Conservation (phyloP, 2,113 vertebrate genomes). For the Corydoras maculifer region DNA sequence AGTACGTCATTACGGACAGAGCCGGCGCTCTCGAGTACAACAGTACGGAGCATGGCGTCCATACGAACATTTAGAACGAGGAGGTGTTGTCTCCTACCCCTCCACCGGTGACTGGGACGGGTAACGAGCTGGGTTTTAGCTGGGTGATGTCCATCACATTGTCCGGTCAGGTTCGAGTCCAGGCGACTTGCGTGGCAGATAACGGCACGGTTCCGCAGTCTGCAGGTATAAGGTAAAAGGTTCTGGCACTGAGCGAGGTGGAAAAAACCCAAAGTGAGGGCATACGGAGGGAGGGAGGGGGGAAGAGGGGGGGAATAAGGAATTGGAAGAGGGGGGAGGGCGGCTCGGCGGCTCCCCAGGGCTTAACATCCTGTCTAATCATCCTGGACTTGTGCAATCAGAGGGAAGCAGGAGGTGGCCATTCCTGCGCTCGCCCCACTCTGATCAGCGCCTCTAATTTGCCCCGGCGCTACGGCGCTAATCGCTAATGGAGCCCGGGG, state of each 20-base stretch:
- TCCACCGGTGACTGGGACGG: too few species aligned
- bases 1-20: too few species aligned
- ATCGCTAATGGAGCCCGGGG: slow-evolving; percentile 38
- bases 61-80: too few species aligned
- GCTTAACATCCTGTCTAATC: slow-evolving; percentile 49
- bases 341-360: slow-evolving; percentile 36
- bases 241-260: background rate
- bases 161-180: too few species aligned
- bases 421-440: slow-evolving; percentile 38
- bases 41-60: too few species aligned
- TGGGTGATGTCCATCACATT: too few species aligned
- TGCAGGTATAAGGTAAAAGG: too few species aligned
- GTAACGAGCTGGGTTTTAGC: too few species aligned
- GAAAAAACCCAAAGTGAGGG: slow-evolving; percentile 16
- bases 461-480: slow-evolving; percentile 25
- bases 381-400: slow-evolving; percentile 50
- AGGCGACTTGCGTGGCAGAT: too few species aligned
- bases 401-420: slow-evolving; percentile 41
- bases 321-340: slow-evolving; percentile 16
- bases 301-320: background rate
- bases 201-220: too few species aligned
- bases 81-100: too few species aligned
- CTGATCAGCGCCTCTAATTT: slow-evolving; percentile 51
- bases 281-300: slow-evolving; percentile 21
- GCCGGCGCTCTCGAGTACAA: too few species aligned